Evolutionary conservation across 1,140 invertebrate species (phyloP).

Genomic region (Archegozetes longisetosus): DNA sequence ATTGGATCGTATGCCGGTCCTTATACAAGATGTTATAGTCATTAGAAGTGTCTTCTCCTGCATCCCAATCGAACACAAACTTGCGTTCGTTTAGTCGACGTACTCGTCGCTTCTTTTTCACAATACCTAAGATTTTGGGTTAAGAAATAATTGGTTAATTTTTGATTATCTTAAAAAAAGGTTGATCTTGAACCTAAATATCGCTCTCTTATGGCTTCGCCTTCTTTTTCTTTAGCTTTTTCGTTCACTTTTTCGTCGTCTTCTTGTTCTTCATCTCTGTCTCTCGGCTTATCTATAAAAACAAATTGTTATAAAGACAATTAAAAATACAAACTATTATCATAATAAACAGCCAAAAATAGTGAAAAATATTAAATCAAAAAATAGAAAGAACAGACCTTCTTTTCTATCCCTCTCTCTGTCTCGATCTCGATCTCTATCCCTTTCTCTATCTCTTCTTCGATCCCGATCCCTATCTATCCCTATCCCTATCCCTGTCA

Average conservation of each 20-base stretch:
- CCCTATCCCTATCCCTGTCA: constrained; percentile 22
- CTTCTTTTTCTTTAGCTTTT: constrained; percentile 73
- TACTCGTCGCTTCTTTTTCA: constrained; percentile 83
- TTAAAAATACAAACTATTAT: background rate
- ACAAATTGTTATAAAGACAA: background rate
- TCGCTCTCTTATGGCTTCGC: constrained; percentile 78
- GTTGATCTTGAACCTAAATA: constrained; percentile 44
- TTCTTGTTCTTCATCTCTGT: constrained; percentile 19
- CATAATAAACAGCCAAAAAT: background rate
- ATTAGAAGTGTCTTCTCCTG: constrained; percentile 88
- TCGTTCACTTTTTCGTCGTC: constrained; percentile 21
- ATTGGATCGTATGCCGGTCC: constrained; percentile 62
- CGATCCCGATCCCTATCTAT: constrained; percentile 15
- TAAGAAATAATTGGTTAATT: background rate
- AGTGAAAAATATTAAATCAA: too few relatives aligned
- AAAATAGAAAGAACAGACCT: too few relatives aligned
- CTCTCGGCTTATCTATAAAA: background rate
- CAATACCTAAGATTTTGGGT: constrained; percentile 38
- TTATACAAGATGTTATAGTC: constrained; percentile 97
- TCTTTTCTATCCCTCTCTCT: constrained; percentile 19
- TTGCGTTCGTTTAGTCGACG: constrained; percentile 90
- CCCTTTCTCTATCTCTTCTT: constrained; percentile 20
- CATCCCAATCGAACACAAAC: constrained; percentile 99
- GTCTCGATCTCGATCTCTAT: constrained; percentile 7
- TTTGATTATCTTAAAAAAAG: background rate